phyloP scores from a whole-genome alignment of 2,888 invertebrate species.

The Blastobasis adustella region DNA sequence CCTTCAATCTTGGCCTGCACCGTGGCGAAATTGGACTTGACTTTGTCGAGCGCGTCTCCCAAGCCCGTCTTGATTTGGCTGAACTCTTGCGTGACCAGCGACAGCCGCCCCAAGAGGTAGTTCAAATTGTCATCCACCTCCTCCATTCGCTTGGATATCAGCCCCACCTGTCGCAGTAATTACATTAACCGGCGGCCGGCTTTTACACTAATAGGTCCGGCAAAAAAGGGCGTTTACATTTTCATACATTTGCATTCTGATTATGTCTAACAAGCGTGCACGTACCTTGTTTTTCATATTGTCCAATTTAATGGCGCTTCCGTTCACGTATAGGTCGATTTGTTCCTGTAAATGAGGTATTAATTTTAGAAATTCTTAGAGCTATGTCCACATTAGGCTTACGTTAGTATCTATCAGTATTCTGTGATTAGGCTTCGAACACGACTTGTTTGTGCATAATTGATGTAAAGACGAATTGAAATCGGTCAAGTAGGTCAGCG shows the following conservation, averaged over 20 bases:
- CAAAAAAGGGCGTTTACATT: too few relatives aligned
- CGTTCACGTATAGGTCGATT: slow-evolving; percentile 87
- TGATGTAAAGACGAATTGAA: too few relatives aligned
- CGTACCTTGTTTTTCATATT: slow-evolving; percentile 84
- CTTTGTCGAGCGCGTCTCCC: slow-evolving; percentile 81
- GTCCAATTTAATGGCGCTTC: slow-evolving; percentile 83
- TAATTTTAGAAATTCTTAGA: slow-evolving; percentile 14
- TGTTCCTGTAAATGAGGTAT: slow-evolving; percentile 73
- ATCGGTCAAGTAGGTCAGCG: too few relatives aligned
- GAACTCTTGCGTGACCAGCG: slow-evolving; percentile 89
- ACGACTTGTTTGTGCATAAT: too few relatives aligned
- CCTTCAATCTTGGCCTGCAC: slow-evolving; percentile 61
- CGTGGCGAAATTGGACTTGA: slow-evolving; percentile 78
- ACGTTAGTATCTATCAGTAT: too few relatives aligned
- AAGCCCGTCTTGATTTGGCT: slow-evolving; percentile 85
- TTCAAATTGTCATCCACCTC: slow-evolving; percentile 89
- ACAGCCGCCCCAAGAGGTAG: slow-evolving; percentile 84
- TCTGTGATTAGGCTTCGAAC: too few relatives aligned
- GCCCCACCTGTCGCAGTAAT: slow-evolving; percentile 74
- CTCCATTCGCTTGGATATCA: slow-evolving; percentile 83
- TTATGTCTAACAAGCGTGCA: too few relatives aligned
- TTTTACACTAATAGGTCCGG: too few relatives aligned
- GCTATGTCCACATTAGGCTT: background rate
- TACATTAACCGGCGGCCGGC: background rate
- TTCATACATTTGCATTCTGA: too few relatives aligned